These are phyloP conservation scores for Bufo bufo DNA, from an alignment of 2,113 vertebrate genomes.

Conservation along the genomic window DNA sequence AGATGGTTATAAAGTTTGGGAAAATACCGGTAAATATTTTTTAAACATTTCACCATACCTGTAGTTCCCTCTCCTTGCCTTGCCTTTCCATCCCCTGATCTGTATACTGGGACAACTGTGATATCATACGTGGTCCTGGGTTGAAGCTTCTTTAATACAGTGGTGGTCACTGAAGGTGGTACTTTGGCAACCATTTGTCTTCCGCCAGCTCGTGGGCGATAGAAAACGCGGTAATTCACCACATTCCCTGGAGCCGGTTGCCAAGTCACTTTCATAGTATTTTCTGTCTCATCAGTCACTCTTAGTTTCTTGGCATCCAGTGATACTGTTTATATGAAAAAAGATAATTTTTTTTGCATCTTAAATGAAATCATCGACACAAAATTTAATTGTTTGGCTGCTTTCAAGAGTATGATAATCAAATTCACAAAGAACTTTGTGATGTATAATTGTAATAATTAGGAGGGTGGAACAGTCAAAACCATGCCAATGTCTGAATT, in stretches of 20 bases:
- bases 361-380: background rate
- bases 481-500: background rate
- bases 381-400: background rate
- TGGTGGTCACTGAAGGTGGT: conserved; percentile 72
- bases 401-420: background rate
- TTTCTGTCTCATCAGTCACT: conserved; percentile 88
- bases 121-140: conserved; percentile 84
- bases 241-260: conserved; percentile 83
- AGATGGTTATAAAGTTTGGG: background rate
- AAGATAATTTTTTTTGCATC: background rate
- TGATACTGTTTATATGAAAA: conserved; percentile 76
- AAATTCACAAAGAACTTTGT: background rate
- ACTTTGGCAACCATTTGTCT: conserved; percentile 80
- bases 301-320: conserved; percentile 73
- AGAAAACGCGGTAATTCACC: conserved; percentile 83
- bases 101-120: conserved; percentile 87
- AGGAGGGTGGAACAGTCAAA: background rate
- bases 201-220: conserved; percentile 75
- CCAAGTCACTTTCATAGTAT: conserved; percentile 85
- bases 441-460: background rate
- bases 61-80: conserved; percentile 96
- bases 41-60: conserved; percentile 74
- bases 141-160: conserved; percentile 82
- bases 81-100: conserved; percentile 87
- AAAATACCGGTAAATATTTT: background rate